phyloP scores from a whole-genome alignment of 2,888 invertebrate genomes.

The Drosophila birchii region DNA sequence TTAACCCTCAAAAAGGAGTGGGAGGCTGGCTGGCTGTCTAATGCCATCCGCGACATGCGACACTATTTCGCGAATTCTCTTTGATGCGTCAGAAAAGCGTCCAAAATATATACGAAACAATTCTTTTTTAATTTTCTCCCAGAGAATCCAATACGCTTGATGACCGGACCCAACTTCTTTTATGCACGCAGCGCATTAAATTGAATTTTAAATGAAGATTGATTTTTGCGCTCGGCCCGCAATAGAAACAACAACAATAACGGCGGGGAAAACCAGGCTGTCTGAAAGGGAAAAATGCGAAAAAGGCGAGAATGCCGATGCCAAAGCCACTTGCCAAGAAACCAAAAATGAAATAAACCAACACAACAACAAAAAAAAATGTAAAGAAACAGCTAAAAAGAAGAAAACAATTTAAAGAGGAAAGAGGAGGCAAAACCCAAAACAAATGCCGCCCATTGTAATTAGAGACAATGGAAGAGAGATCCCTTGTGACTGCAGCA shows the following conservation, averaged over 20 bases:
- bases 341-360: constrained; percentile 33
- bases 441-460: constrained; percentile 73
- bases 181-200: constrained; percentile 64
- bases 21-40: constrained; percentile 2
- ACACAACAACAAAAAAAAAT: neutral
- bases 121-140: constrained; percentile 31
- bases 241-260: constrained; percentile 14
- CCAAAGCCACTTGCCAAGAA: constrained; percentile 46
- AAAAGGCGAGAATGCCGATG: constrained; percentile 30
- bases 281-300: constrained; percentile 8
- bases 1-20: neutral
- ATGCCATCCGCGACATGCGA: constrained; percentile 31
- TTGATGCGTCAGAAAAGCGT: constrained; percentile 41
- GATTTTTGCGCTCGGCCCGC: constrained; percentile 62
- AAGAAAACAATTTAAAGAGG: constrained; percentile 7
- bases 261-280: neutral
- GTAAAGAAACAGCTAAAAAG: neutral
- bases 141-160: constrained; percentile 49
- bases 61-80: constrained; percentile 36
- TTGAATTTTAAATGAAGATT: constrained; percentile 80
- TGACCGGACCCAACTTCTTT: constrained; percentile 39
- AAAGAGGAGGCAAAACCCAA: constrained; percentile 30
- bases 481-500: constrained; percentile 54
- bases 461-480: constrained; percentile 71
- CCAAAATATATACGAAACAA: constrained; percentile 25